Base-by-base conservation (phyloP, 2,113 vertebrate species). In the Numenius arquata region DNA sequence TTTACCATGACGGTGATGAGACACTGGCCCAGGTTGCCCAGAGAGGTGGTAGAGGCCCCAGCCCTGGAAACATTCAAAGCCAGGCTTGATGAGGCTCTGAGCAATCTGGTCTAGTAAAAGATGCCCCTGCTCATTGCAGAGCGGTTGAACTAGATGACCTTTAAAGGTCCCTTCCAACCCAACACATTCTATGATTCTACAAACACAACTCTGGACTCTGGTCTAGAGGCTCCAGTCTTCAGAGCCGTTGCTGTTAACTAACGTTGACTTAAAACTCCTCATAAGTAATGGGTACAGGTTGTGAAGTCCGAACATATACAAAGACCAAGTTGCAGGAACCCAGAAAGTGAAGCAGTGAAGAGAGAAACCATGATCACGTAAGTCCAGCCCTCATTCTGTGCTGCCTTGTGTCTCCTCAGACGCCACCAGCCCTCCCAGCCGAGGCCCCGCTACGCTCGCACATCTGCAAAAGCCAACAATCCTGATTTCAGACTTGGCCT, bases 371-470 rank as follows among this genome's bases (percentile, higher is more conserved):
- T 7, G 9, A 43, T 50, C 30, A 18, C 12, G 0, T 47, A 26
- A 77, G 25, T 34, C 16, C 52, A 66, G 11, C 20, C 22, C 15
- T 53, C 8, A 2, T 47, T 93, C 89, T 47, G 3, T 41, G 6
- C 30, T 32, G 4, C 36, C 11, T 43, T 20, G 6, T 11, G 18
- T 23, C 52, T 56, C 27, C 56, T 79, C 13, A 38, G 36, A 87
- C n/a, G 85, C 41, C 17, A 15, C 8, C 67, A 70, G 29, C 38
- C 40, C 67, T 63, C 48, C 38, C 47, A 53, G 70, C 38, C 20
- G 11, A 89, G 29, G 15, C 15, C 41, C 26, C 0, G 0, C 18
- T 27, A 14, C 4, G 13, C 17, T 56, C 85, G 17, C 20, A 71
- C 26, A 29, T 87, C 73, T 84, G 43, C 66, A 84, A 74, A 47